Percentiles rank a stretch among this genome's conserved stretches.
Evolutionary conservation across 2,797 vertebrate genomes (phyloP).

Genomic region (Typhlichthys eigenmanni): DNA sequence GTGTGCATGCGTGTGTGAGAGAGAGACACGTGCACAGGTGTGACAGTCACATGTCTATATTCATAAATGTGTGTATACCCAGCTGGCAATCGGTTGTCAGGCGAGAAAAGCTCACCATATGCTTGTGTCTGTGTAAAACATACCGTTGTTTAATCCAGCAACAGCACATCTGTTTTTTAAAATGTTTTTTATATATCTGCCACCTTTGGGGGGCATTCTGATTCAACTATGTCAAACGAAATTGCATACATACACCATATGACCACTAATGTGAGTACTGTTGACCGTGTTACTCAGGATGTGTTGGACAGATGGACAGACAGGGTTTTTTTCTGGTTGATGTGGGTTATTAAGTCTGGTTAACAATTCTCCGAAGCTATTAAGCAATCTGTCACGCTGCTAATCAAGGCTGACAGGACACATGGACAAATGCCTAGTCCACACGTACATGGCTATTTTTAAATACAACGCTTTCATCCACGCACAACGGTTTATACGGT

Average conservation of each 20-base stretch:
- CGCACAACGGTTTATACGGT: too few species aligned
- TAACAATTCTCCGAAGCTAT: conserved; percentile 47
- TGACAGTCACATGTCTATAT: conserved; percentile 1
- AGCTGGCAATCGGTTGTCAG: conserved; percentile 37
- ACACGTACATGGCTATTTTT: too few species aligned
- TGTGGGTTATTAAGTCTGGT: conserved; percentile 48
- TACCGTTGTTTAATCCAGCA: conserved; percentile 23
- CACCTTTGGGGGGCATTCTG: background rate
- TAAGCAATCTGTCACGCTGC: conserved; percentile 34
- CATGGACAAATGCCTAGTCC: background rate
- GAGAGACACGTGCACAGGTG: background rate
- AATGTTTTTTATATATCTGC: background rate
- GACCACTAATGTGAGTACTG: conserved; percentile 1
- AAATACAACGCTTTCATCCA: too few species aligned
- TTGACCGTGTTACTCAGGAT: conserved; percentile 40
- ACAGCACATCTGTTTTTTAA: background rate
- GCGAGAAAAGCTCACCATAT: conserved; percentile 51
- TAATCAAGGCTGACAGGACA: conserved; percentile 20
- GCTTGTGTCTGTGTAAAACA: conserved; percentile 15
- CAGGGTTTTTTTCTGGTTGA: conserved; percentile 40
- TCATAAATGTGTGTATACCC: conserved; percentile 3
- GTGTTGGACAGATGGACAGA: conserved; percentile 52
- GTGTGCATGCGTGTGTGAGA: conserved; percentile 6
- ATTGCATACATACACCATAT: too few species aligned
- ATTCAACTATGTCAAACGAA: too few species aligned